These are phyloP conservation scores for Phenganax subtilis DNA, from an alignment of 92 coral and sea anemone species.

Conservation along the genomic window DNA sequence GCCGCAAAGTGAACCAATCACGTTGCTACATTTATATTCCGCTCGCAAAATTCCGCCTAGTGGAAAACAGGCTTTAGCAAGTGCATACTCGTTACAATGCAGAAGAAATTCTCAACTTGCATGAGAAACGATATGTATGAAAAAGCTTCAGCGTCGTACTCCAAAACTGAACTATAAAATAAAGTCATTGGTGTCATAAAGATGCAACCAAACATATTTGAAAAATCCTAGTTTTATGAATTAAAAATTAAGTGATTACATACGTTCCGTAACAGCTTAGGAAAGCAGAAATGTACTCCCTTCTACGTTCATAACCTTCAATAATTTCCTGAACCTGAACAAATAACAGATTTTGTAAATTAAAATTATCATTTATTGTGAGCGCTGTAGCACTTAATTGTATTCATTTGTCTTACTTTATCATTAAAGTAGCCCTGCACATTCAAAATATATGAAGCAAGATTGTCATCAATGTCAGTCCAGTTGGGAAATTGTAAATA, in stretches of 20 bases:
- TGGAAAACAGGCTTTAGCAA: not conserved
- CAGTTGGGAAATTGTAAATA: slow-evolving; percentile 27
- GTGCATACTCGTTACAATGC: slow-evolving; percentile 74
- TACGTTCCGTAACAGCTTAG: slow-evolving; percentile 86
- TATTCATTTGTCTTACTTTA: slow-evolving; percentile 51
- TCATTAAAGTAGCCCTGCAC: slow-evolving; percentile 54
- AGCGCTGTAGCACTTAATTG: not conserved
- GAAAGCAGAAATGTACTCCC: slow-evolving; percentile 74
- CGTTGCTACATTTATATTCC: too few relatives aligned
- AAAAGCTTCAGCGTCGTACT: slow-evolving; percentile 82
- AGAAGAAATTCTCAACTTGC: slow-evolving; percentile 72
- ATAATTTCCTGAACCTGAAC: slow-evolving; percentile 69
- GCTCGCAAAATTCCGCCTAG: too few relatives aligned
- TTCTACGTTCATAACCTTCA: slow-evolving; percentile 60
- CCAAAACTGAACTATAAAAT: slow-evolving; percentile 67
- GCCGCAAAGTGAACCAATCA: too few relatives aligned
- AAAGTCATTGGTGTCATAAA: not conserved
- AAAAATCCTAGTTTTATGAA: not conserved
- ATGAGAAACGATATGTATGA: slow-evolving; percentile 60
- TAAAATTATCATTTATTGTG: not conserved
- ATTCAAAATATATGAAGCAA: slow-evolving; percentile 72
- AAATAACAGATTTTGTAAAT: not conserved
- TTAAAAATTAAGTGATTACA: not conserved
- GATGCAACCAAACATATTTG: not conserved
- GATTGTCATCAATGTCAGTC: slow-evolving; percentile 61